phyloP scores from a whole-genome alignment of 2,113 vertebrate genomes.

The Cottus gobio region DNA sequence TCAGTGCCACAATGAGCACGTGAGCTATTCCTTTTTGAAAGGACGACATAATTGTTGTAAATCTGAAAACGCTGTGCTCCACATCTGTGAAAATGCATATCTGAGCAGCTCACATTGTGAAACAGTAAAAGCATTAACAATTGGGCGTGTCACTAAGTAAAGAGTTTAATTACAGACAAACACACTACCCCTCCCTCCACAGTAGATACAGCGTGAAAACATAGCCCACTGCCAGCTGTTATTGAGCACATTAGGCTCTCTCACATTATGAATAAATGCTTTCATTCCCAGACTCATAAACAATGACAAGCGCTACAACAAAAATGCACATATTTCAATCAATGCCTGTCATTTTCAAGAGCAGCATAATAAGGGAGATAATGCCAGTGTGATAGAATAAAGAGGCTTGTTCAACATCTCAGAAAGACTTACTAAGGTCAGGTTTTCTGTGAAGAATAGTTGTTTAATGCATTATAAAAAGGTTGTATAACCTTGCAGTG shows the following conservation, averaged over 20 bases:
- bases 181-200: slow-evolving; percentile 56
- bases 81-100: slow-evolving; percentile 26
- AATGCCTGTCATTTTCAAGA: background rate
- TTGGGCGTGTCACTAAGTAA: slow-evolving; percentile 57
- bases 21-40: background rate
- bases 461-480: background rate
- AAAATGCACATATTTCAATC: background rate
- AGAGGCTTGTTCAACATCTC: background rate
- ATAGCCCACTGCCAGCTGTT: slow-evolving; percentile 66
- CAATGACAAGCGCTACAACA: background rate
- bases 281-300: background rate
- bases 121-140: slow-evolving; percentile 51
- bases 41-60: background rate
- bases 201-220: slow-evolving; percentile 62
- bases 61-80: background rate
- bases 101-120: background rate
- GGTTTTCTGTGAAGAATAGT: background rate
- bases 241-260: slow-evolving; percentile 12
- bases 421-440: background rate
- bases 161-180: slow-evolving; percentile 73
- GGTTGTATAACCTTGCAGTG: background rate
- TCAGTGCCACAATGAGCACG: background rate
- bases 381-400: background rate
- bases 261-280: slow-evolving; percentile 47
- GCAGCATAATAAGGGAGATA: background rate